Percentiles rank a stretch among this genome's conserved stretches.
Evolutionary conservation across 2,113 vertebrate genomes (phyloP).

Genomic region (Trogon melanurus): DNA sequence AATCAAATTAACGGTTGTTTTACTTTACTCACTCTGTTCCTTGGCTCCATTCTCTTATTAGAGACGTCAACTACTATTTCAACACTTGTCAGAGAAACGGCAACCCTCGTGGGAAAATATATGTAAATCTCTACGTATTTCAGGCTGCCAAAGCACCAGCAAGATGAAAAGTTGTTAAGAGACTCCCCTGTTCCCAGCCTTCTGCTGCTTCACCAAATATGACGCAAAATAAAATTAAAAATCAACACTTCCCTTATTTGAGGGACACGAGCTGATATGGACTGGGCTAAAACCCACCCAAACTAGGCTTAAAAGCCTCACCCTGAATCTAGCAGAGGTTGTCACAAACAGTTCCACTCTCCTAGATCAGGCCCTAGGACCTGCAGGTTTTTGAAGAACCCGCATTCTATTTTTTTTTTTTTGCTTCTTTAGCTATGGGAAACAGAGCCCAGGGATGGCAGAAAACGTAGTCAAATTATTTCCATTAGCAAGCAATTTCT

Average conservation of each 20-base stretch:
- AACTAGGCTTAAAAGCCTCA: neutral
- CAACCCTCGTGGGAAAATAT: neutral
- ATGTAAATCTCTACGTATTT: neutral
- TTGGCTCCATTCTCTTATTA: neutral
- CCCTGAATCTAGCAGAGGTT: neutral
- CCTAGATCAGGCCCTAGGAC: neutral
- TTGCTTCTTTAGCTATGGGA: neutral
- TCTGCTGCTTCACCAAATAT: neutral
- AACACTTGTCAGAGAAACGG: neutral
- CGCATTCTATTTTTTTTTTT: neutral
- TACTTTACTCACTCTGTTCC: neutral
- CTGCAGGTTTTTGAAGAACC: neutral
- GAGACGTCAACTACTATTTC: neutral
- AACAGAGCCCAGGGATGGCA: neutral
- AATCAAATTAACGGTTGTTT: slow-evolving; percentile 12
- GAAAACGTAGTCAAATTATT: neutral
- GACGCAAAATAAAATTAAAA: too few relatives aligned
- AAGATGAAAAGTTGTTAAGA: neutral
- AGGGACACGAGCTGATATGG: neutral
- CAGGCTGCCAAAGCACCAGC: neutral
- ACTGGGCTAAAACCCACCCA: neutral
- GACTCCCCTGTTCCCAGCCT: neutral
- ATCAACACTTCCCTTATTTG: too few relatives aligned
- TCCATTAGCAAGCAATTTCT: neutral
- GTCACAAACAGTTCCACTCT: neutral